Conservation (phyloP, 2,113 vertebrate genomes). For the Sula dactylatra region DNA sequence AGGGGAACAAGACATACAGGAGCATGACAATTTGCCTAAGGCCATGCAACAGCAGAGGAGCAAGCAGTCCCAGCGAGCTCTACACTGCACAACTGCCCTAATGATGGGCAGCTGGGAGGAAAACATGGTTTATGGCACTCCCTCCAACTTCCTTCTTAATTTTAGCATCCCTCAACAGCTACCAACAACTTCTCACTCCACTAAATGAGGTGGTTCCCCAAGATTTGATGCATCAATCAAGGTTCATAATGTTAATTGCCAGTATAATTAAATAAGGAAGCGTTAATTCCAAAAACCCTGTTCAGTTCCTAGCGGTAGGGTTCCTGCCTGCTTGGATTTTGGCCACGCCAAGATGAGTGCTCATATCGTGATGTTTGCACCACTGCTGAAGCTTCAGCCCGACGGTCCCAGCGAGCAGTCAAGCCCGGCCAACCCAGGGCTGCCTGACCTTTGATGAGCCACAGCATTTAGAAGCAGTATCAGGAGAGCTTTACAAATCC, state of each 20-base stretch:
- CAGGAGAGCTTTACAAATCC: background rate
- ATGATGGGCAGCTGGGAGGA: background rate
- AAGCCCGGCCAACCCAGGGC: too few relatives aligned
- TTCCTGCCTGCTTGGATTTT: background rate
- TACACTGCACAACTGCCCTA: rapidly evolving
- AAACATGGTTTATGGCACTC: too few relatives aligned
- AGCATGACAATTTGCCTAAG: background rate
- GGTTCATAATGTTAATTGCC: background rate
- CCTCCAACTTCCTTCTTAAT: background rate
- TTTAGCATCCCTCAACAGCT: background rate
- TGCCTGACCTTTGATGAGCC: background rate
- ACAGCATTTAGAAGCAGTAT: background rate
- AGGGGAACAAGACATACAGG: background rate
- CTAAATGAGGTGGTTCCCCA: background rate
- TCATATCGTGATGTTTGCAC: rapidly evolving
- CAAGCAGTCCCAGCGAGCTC: background rate
- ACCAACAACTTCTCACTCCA: background rate
- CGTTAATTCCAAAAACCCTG: background rate
- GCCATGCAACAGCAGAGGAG: background rate
- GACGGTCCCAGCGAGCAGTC: background rate
- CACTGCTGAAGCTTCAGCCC: background rate
- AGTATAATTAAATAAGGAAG: background rate
- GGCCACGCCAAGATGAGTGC: background rate
- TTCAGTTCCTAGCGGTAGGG: background rate
- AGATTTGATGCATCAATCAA: background rate